Evolutionary conservation across 1,140 invertebrate genomes (phyloP), one percentile per base, ranked within the genome.

Genomic region (Mizuhopecten yessoensis): DNA sequence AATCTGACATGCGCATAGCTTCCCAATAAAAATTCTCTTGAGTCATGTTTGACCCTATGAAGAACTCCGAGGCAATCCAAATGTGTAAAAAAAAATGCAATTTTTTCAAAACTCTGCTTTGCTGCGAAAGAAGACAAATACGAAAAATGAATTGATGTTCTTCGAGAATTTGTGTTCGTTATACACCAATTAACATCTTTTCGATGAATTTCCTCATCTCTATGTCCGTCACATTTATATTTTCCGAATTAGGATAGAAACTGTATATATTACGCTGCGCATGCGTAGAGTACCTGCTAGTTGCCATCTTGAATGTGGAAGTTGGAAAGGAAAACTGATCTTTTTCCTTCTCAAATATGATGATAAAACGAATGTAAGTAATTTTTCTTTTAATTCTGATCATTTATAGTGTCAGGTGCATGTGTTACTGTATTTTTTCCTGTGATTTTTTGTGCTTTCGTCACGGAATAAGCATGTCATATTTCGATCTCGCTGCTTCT

Each of bases 271-370:
- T 86, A 42, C 42, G 49, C 36, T 86, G 89, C 89, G 89, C 89
- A 90, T 86, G 89, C 89, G 89, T 86, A 90, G 33, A 86, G 23
- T 75, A 87, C 34, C n/a, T 90, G 34, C 34, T 34, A 86, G 89
- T 87, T 90, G 89, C 89, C 89, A 90, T 90, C 89, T 90, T 90
- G 89, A 90, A 75, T 75, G 86, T 34, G 89, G 42, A 90, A 90
- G 42, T 90, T 87, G 89, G 57, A 75, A 75, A 90, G 75, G 89
- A 90, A 87, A 90, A 86, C 75, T 33, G 42, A 34, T 86, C 34
- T 87, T 86, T 86, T 87, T 42, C 89, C 36, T 23, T 86, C 34
- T 75, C 34, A 42, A 90, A 90, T 86, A 90, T 87, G 86, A 34
- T 90, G 39, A 87, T 42, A 86, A 87, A 86, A 39, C 0, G n/a